Conservation (phyloP, 2,797 vertebrate genomes). For the Gymnodraco acuticeps region DNA sequence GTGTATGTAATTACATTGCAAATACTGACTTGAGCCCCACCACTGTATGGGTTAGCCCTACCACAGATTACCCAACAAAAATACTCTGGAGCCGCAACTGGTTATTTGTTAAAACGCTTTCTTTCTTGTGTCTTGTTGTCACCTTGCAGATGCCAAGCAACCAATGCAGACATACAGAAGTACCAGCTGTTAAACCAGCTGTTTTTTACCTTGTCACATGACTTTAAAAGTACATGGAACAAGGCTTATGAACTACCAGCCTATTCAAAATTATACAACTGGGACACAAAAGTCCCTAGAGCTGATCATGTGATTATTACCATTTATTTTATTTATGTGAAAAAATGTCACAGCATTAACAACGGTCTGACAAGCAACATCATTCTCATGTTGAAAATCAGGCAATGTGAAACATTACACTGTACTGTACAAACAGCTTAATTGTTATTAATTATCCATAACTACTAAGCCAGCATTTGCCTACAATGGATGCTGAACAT, state of each 20-base stretch:
- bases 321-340: conserved; percentile 1
- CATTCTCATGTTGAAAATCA: conserved; percentile 18
- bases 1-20: no score
- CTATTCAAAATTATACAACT: conserved; percentile 37
- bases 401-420: conserved; percentile 22
- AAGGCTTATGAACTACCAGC: conserved; percentile 2
- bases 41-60: no score
- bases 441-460: conserved; percentile 53
- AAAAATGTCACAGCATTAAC: conserved; percentile 17
- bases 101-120: no score
- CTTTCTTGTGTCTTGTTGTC: not conserved
- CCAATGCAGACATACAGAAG: not conserved
- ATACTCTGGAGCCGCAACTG: no score
- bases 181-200: not conserved
- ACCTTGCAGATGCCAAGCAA: not conserved
- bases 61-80: no score
- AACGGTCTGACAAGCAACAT: not conserved
- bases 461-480: conserved; percentile 38
- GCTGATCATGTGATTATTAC: conserved; percentile 21
- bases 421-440: conserved; percentile 32
- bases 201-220: not conserved
- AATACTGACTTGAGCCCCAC: no score
- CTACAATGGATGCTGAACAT: conserved; percentile 40
- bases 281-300: conserved; percentile 30
- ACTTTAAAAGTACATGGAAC: conserved; percentile 6